Base-by-base conservation (phyloP, 64 coral and sea anemone genomes). In the Cladopsammia gracilis region DNA sequence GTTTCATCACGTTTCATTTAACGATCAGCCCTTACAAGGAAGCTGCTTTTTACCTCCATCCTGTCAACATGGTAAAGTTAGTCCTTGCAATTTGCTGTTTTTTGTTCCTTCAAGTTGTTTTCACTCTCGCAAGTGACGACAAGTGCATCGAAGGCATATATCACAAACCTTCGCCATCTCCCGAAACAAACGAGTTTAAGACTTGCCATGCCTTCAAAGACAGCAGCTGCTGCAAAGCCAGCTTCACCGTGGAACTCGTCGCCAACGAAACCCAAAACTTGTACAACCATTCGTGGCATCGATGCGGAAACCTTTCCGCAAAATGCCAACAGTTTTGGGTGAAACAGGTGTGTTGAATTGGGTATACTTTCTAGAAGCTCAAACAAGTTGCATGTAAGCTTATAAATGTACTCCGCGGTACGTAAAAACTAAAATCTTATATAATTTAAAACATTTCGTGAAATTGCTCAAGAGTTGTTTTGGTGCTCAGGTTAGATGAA, bases 221-320 rank as follows among this genome's bases (percentile, higher is more conserved):
- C 0, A 87, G 49, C 23, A 44, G 42, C 54, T 93, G 91, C 44
- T 93, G 91, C 20, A 93, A 24, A 2, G 60, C 81, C 4, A 71
- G 53, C 3, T 93, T 93, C 58, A 93, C 91, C 1, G 91, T 70
- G 3, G 82, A 93, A 59, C 53, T 93, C 13, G 47, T 49, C 1
- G 72, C 56, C 15, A 77, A 83, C 7, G 73, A 85, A 51, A 78
- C 91, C 6, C 53, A 50, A 2, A 87, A 93, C 12, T 61, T 87
- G 23, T 93, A 93, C 82, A 93, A 93, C 26, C 91, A 93, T 75
- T 86, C 91, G 0, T 93, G 91, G 91, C 81, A 93, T 50, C 46
- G 60, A 19, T 93, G 91, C 56, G 85, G 73, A 50, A 43, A 73
- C 12, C 58, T 93, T 43, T 86, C 81, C 13, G 50, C 58, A 46